phyloP scores from a whole-genome alignment of 2,113 vertebrate species.

The Epinephelus moara region DNA sequence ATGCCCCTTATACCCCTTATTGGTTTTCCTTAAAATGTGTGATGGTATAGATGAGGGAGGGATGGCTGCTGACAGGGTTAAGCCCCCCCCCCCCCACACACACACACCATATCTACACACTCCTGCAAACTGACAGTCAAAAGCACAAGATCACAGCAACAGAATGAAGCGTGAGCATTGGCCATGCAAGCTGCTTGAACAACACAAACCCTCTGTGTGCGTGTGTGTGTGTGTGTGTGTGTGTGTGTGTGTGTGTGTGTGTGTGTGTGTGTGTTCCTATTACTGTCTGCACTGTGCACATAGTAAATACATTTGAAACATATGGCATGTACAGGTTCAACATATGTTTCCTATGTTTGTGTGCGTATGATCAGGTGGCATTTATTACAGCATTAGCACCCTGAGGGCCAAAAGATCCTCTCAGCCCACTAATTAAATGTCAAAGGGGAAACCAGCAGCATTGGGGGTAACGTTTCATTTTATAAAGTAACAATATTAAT shows the following conservation, averaged over 20 bases:
- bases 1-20: neutral
- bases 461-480: too few relatives aligned
- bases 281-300: neutral
- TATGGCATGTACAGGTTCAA: neutral
- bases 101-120: conserved; percentile 78
- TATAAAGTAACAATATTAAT: too few relatives aligned
- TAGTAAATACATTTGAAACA: neutral
- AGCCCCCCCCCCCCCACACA: conserved; percentile 31
- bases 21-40: conserved; percentile 5
- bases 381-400: too few relatives aligned
- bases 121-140: conserved; percentile 10
- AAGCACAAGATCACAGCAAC: conserved; percentile 26
- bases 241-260: conserved; percentile 8
- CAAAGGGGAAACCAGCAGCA: too few relatives aligned
- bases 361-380: too few relatives aligned
- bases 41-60: neutral
- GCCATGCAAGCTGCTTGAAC: conserved; percentile 47
- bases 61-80: conserved; percentile 8
- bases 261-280: neutral
- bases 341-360: too few relatives aligned
- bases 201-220: neutral
- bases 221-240: neutral
- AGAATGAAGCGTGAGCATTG: conserved; percentile 16
- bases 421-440: too few relatives aligned
- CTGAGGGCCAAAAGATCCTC: too few relatives aligned